A percentile compares a stretch with the other conserved stretches of the same genome.
These are phyloP conservation scores for Sciurus niger DNA, from an alignment of 2,113 vertebrate species.

Conservation along the genomic window DNA sequence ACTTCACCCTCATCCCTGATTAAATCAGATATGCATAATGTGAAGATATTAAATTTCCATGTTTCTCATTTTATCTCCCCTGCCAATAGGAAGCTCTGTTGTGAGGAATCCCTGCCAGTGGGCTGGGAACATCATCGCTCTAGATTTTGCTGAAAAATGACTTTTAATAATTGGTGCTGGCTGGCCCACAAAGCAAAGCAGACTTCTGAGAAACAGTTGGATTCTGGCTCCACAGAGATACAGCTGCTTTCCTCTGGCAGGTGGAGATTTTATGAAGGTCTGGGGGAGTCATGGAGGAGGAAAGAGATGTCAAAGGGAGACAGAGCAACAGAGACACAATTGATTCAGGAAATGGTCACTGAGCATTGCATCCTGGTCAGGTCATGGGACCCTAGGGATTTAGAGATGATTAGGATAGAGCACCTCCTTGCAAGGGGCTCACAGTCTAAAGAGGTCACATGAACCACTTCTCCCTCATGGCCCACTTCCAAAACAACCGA, in stretches of 20 bases:
- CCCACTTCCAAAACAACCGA: not conserved
- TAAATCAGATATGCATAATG: conserved; percentile 92
- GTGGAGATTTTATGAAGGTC: not conserved
- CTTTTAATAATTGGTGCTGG: conserved; percentile 76
- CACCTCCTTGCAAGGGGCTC: not conserved
- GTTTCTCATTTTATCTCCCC: conserved; percentile 87
- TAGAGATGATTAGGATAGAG: not conserved
- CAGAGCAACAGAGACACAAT: not conserved
- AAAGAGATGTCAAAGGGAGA: not conserved
- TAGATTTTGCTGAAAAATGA: conserved; percentile 79
- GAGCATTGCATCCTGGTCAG: not conserved
- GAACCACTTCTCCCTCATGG: not conserved
- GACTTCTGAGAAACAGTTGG: conserved; percentile 45
- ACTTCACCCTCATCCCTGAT: conserved; percentile 90
- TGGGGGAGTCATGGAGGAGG: not conserved
- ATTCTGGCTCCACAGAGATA: not conserved
- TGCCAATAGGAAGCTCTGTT: conserved; percentile 78
- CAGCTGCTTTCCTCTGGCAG: conserved; percentile 1
- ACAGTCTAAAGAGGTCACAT: not conserved
- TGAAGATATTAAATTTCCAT: conserved; percentile 90
- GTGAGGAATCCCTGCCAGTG: conserved; percentile 72
- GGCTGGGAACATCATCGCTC: conserved; percentile 61
- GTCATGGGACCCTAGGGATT: not conserved
- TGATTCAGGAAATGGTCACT: not conserved
- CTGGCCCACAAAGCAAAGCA: conserved; percentile 52